Conservation (phyloP, 2,888 invertebrate genomes). For the Tricholauxania praeusta region DNA sequence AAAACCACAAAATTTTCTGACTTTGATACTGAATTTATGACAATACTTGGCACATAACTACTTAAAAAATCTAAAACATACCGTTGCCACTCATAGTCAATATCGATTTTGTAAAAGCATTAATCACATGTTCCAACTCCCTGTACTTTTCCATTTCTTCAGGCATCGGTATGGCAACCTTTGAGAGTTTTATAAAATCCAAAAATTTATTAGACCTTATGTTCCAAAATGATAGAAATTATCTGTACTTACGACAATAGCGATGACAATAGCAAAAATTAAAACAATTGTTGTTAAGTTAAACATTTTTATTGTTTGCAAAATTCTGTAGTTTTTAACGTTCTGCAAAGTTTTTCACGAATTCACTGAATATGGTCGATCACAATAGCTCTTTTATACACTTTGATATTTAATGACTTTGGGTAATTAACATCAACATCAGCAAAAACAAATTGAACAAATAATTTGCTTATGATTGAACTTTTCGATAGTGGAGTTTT, state of each 20-base stretch:
- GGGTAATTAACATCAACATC: not conserved
- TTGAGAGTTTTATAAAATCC: not conserved
- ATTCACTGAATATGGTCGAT: not conserved
- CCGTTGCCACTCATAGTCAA: conserved; percentile 22
- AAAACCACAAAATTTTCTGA: no score
- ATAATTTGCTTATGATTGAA: not conserved
- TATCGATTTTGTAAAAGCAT: conserved; percentile 19
- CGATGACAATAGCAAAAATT: not conserved
- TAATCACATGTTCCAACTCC: conserved; percentile 21
- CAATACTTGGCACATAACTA: no score
- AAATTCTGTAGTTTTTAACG: not conserved
- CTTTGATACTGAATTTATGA: no score
- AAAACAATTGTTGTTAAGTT: not conserved
- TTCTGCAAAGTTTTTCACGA: not conserved
- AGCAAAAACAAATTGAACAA: not conserved
- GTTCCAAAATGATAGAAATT: not conserved
- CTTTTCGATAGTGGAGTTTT: not conserved
- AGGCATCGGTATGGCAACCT: not conserved
- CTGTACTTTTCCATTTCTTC: conserved; percentile 1
- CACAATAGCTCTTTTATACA: not conserved
- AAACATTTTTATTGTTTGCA: not conserved
- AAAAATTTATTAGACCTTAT: no score
- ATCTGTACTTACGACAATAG: not conserved
- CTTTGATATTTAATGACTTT: not conserved
- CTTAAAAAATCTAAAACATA: not conserved